Evolutionary conservation across 1,140 invertebrate species (phyloP), one percentile per base, ranked within the genome.

Genomic region (Formica exsecta): DNA sequence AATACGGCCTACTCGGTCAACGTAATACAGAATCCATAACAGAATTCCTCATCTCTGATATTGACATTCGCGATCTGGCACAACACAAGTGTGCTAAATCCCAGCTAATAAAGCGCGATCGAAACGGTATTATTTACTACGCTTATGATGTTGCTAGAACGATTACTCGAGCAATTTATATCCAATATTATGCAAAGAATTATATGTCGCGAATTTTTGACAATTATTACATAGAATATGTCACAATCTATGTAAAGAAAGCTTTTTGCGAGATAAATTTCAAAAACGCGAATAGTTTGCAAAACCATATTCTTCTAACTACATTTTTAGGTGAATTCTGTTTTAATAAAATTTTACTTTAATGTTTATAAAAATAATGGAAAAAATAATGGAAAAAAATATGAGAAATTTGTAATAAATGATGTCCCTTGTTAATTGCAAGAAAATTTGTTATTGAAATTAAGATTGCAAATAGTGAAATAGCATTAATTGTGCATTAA

Each of bases 21-120:
- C 74, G 68, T 38, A 29, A 7, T 83, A 74, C 66, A 83, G 54
- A 73, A 83, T 74, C 68, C 68, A 61, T 41, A 68, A 83, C 68
- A 74, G 61, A 74, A 57, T 83, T 38, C 68, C 36, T 51, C 13
- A 4, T 38, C 54, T 74, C 54, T 83, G 68, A 38, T 83, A 83
- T 83, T 83, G 79, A 83, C 79, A 83, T 83, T 83, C 54, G 79
- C 68, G 54, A 38, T 62, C 68, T 74, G 79, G 61, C 79, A 61
- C 54, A 25, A 74, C 74, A 83, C 79, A 73, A 74, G 54, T 48
- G 68, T 44, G 57, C 41, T 74, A 74, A 73, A 29, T 25, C n/a
- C 36, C 68, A n/a, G 38, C 57, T 81, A 25, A 61, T 83, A 70
- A 36, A 80, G 19, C 32, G 13, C 38, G 13, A 74, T 57, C 9